A percentile compares a stretch with the other conserved stretches of the same genome.
These are phyloP conservation scores for Marisa cornuarietis DNA, from an alignment of 1,140 invertebrate genomes.

Conservation along the genomic window DNA sequence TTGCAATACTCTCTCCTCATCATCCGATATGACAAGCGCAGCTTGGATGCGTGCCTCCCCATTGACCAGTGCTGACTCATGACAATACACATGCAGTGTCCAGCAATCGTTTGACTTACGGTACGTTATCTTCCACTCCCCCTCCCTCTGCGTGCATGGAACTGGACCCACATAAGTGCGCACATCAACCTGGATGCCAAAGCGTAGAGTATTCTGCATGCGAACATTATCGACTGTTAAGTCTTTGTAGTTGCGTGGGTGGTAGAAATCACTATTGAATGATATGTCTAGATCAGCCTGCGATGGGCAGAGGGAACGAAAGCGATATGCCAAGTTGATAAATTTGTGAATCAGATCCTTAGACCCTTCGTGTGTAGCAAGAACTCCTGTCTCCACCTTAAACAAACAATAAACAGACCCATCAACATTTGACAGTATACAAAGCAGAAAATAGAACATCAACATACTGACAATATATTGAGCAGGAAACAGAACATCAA, in stretches of 20 bases:
- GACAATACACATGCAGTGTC: constrained; percentile 57
- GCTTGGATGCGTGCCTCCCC: constrained; percentile 59
- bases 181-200: constrained; percentile 65
- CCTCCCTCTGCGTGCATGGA: constrained; percentile 53
- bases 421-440: too few relatives aligned
- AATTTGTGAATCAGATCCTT: constrained; percentile 48
- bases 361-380: constrained; percentile 43
- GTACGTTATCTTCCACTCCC: constrained; percentile 66
- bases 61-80: constrained; percentile 60
- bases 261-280: constrained; percentile 55
- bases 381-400: constrained; percentile 48
- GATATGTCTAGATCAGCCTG: constrained; percentile 48
- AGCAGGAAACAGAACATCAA: too few relatives aligned
- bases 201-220: constrained; percentile 64
- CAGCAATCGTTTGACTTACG: constrained; percentile 58
- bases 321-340: constrained; percentile 61
- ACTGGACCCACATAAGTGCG: constrained; percentile 61
- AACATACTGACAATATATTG: too few relatives aligned
- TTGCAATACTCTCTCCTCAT: constrained; percentile 61
- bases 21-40: constrained; percentile 57
- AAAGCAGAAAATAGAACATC: too few relatives aligned
- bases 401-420: neutral
- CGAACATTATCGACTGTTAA: constrained; percentile 61
- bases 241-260: constrained; percentile 62
- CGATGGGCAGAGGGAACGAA: constrained; percentile 60